These are phyloP conservation scores for Cactoblastis cactorum DNA, from an alignment of 2,888 invertebrate genomes.

Conservation along the genomic window DNA sequence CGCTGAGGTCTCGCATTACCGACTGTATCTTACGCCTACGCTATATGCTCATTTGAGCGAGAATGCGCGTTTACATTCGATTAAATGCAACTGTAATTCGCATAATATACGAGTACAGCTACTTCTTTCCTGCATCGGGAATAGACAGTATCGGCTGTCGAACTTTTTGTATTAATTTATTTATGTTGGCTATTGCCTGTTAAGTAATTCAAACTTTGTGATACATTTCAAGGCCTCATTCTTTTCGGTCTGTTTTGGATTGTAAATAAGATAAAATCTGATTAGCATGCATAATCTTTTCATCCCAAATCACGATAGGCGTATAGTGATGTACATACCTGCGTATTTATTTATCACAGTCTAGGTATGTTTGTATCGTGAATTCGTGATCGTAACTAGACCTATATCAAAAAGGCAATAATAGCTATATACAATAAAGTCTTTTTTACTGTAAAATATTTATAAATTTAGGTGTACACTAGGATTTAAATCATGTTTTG, in stretches of 20 bases:
- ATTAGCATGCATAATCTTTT: conserved; percentile 57
- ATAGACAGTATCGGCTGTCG: conserved; percentile 53
- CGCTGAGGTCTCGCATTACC: conserved; percentile 62
- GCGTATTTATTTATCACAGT: conserved; percentile 51
- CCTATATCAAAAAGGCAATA: conserved; percentile 68
- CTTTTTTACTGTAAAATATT: conserved; percentile 66
- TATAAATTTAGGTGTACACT: conserved; percentile 49
- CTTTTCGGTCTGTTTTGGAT: conserved; percentile 59
- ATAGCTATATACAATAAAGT: conserved; percentile 66
- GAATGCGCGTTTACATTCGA: conserved; percentile 60
- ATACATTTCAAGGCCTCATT: conserved; percentile 67
- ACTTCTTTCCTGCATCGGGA: conserved; percentile 57
- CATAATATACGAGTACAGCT: conserved; percentile 63
- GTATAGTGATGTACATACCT: conserved; percentile 43
- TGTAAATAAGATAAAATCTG: conserved; percentile 72
- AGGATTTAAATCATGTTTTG: conserved; percentile 54
- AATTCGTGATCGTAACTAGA: conserved; percentile 35
- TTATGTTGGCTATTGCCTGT: conserved; percentile 71
- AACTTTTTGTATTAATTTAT: conserved; percentile 48
- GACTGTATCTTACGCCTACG: conserved; percentile 57
- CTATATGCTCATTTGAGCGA: conserved; percentile 74
- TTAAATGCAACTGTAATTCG: conserved; percentile 66
- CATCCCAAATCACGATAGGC: conserved; percentile 47
- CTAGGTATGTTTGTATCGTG: conserved; percentile 33
- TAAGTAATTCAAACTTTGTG: conserved; percentile 65